A percentile compares a stretch with the other conserved stretches of the same genome.
These are phyloP conservation scores for Stenotaenia linearis DNA, from an alignment of 2,888 invertebrate species.

Conservation along the genomic window DNA sequence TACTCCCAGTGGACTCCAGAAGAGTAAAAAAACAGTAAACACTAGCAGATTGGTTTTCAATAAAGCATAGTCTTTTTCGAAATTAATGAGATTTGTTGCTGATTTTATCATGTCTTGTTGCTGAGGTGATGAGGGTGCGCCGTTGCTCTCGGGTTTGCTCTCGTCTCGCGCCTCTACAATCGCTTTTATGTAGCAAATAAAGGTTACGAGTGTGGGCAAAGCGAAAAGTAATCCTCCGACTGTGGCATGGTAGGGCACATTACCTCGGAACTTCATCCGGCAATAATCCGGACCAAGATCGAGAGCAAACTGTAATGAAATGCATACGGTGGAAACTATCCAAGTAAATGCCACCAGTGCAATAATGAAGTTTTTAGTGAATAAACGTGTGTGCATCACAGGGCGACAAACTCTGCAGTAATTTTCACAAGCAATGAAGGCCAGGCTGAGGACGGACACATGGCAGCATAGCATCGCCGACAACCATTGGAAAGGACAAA, in stretches of 20 bases:
- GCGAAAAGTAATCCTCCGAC: constrained; percentile 57
- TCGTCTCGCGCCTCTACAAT: constrained; percentile 49
- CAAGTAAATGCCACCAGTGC: constrained; percentile 55
- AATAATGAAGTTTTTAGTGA: constrained; percentile 44
- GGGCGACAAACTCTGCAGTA: constrained; percentile 52
- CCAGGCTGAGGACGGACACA: constrained; percentile 58
- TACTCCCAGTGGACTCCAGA: constrained; percentile 65
- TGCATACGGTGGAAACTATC: constrained; percentile 54
- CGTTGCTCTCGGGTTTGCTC: not conserved
- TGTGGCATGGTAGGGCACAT: constrained; percentile 50
- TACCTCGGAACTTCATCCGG: constrained; percentile 45
- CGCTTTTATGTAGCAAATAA: constrained; percentile 55
- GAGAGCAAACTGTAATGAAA: constrained; percentile 58
- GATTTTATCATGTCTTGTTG: constrained; percentile 38
- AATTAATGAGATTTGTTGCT: constrained; percentile 57
- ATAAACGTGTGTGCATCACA: constrained; percentile 45
- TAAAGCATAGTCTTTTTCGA: constrained; percentile 59
- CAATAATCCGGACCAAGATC: constrained; percentile 44
- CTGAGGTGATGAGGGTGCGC: constrained; percentile 4
- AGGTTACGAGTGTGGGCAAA: constrained; percentile 56
- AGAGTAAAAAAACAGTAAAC: constrained; percentile 57
- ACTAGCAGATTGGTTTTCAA: constrained; percentile 61
- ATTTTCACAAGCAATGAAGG: constrained; percentile 62
- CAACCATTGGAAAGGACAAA: constrained; percentile 64
- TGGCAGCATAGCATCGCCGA: constrained; percentile 61